These are phyloP conservation scores for Drosophila navojoa DNA, from an alignment of 1,140 invertebrate species.

Conservation along the genomic window DNA sequence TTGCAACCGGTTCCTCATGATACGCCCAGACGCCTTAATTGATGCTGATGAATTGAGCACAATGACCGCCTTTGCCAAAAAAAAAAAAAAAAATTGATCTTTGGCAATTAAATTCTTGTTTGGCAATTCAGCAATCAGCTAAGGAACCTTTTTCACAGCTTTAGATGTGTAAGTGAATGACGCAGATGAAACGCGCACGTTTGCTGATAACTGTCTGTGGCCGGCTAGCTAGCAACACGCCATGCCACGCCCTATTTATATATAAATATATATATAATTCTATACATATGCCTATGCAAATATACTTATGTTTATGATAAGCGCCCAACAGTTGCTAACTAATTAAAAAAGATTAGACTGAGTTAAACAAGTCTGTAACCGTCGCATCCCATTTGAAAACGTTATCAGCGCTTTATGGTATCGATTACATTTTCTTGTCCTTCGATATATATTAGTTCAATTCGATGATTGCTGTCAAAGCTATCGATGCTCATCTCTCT, in stretches of 20 bases:
- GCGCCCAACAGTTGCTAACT: slow-evolving; percentile 46
- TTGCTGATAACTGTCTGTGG: slow-evolving; percentile 31
- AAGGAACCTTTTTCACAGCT: not conserved
- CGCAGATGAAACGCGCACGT: slow-evolving; percentile 35
- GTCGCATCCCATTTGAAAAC: no score
- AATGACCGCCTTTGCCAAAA: slow-evolving; percentile 29
- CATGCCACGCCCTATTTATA: slow-evolving; percentile 16
- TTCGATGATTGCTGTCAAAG: no score
- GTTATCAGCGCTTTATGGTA: no score
- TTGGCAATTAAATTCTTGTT: slow-evolving; percentile 11
- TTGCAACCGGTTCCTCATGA: slow-evolving; percentile 19
- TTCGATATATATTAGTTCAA: no score
- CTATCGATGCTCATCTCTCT: no score
- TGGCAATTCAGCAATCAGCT: not conserved
- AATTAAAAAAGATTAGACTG: slow-evolving; percentile 10
- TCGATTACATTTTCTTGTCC: no score
- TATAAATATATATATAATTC: not conserved
- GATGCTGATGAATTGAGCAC: slow-evolving; percentile 38
- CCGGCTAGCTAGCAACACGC: slow-evolving; percentile 36
- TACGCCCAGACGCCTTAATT: not conserved
- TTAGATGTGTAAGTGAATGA: slow-evolving; percentile 35
- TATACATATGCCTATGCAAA: not conserved
- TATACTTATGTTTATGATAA: not conserved
- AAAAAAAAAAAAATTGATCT: slow-evolving; percentile 17
- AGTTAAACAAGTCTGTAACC: slow-evolving; percentile 23